These are phyloP conservation scores for Choloepus hoffmanni DNA, from an alignment of 2,113 vertebrate genomes.

Conservation along the genomic window DNA sequence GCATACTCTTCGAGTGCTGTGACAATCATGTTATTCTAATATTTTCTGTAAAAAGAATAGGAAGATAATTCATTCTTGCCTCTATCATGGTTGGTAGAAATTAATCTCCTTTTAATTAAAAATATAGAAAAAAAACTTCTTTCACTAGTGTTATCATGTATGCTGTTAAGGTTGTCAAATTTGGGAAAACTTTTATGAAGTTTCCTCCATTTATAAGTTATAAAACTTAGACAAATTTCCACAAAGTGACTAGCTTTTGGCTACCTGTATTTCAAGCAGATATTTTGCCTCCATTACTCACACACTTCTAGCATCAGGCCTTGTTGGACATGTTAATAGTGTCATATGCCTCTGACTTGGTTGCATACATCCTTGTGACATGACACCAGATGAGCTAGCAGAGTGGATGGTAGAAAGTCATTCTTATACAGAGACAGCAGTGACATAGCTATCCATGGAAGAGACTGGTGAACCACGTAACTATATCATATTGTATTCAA, in stretches of 20 bases:
- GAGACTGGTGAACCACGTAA: background rate
- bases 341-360: background rate
- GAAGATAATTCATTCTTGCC: background rate
- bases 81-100: background rate
- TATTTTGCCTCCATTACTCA: background rate
- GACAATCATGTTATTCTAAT: background rate
- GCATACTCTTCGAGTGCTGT: background rate
- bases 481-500: background rate
- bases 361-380: background rate
- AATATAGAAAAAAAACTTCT: background rate
- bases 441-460: background rate
- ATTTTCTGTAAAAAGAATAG: background rate
- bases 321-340: background rate
- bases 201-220: background rate
- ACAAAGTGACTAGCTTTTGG: background rate
- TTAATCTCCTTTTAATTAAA: background rate
- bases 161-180: background rate
- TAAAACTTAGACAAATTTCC: background rate
- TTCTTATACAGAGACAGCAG: background rate
- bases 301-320: background rate
- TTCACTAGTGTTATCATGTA: background rate
- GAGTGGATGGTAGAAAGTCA: background rate
- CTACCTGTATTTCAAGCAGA: background rate
- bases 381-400: background rate
- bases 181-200: too few relatives aligned